Evolutionary conservation across 2,797 vertebrate species (phyloP), one percentile per base, ranked within the genome.

Genomic region (Esox lucius): DNA sequence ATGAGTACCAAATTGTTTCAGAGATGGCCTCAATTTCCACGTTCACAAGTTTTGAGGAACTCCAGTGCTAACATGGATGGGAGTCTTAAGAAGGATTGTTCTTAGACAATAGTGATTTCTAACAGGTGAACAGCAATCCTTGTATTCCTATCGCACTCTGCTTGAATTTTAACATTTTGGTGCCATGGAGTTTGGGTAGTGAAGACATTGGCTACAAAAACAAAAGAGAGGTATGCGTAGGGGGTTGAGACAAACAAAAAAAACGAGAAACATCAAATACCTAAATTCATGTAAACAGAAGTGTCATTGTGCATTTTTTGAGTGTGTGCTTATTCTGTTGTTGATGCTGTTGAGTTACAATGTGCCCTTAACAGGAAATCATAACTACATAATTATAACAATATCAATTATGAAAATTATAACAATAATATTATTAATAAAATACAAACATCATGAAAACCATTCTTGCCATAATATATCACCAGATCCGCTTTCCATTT

Each of bases 291-390:
- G 92, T 94, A 93, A 93, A 94, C 91, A 93, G 92, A 90, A 91
- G 90, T 83, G 87, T 91, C 84, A 83, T 91, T 94, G 93, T 93
- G 92, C 92, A 93, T 93, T 91, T 86, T 81, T 83, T 86, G 81
- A 90, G 88, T 85, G 89, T 95, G 93, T 94, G 93, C 92, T 94
- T 92, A 87, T 90, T 92, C 81, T 86, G 89, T 87, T 84, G 86
- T 87, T 87, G 86, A 87, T 89, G 88, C 87, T 91, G 88, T 88
- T 89, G 89, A 90, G 85, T 92, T 90, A 89, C 88, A 91, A 93
- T 93, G 92, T 93, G 92, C 92, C 91, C 91, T 91, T 93, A 87
- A 91, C 90, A 91, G 91, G 87, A 93, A 91, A 92, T 87, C 86
- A 91, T 87, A 87, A 90, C 91, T 91, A 92, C 89, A 91, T 83